Evolutionary conservation across 2,888 invertebrate genomes (phyloP).

Genomic region (Drosophila nr. perissopoda): DNA sequence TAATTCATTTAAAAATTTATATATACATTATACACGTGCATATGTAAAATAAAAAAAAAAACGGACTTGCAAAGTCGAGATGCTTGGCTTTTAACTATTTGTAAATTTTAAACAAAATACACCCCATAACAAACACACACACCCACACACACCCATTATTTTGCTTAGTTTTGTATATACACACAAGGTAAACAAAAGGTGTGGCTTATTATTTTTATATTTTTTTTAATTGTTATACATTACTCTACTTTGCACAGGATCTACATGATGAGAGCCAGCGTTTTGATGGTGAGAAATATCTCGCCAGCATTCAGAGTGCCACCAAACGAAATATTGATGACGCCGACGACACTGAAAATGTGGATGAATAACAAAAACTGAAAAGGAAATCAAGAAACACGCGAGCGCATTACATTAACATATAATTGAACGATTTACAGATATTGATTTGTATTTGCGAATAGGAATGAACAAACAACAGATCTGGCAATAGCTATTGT

Average conservation of each 20-base stretch:
- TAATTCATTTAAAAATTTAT: conserved; percentile 49
- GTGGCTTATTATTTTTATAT: background rate
- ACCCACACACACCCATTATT: background rate
- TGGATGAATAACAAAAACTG: conserved; percentile 69
- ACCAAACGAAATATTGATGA: conserved; percentile 83
- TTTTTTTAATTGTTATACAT: background rate
- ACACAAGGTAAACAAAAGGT: conserved; percentile 49
- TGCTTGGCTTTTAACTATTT: conserved; percentile 48
- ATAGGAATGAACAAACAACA: conserved; percentile 14
- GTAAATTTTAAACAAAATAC: conserved; percentile 12
- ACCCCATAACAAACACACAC: conserved; percentile 5
- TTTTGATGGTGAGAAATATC: conserved; percentile 84
- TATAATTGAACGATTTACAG: conserved; percentile 23
- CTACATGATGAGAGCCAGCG: conserved; percentile 84
- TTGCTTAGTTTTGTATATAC: conserved; percentile 1
- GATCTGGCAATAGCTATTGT: conserved; percentile 53
- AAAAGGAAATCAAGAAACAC: conserved; percentile 18
- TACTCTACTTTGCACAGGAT: conserved; percentile 71
- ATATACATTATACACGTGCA: conserved; percentile 57
- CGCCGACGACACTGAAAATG: conserved; percentile 79
- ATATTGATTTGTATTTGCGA: conserved; percentile 6
- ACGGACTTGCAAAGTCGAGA: conserved; percentile 63
- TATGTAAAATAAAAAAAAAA: conserved; percentile 60
- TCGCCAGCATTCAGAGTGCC: conserved; percentile 82
- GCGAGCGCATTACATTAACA: conserved; percentile 24